Percentiles rank a stretch among this genome's conserved stretches.
phyloP scores from a whole-genome alignment of 1,140 invertebrate genomes.

The Eupristina koningsbergeri region DNA sequence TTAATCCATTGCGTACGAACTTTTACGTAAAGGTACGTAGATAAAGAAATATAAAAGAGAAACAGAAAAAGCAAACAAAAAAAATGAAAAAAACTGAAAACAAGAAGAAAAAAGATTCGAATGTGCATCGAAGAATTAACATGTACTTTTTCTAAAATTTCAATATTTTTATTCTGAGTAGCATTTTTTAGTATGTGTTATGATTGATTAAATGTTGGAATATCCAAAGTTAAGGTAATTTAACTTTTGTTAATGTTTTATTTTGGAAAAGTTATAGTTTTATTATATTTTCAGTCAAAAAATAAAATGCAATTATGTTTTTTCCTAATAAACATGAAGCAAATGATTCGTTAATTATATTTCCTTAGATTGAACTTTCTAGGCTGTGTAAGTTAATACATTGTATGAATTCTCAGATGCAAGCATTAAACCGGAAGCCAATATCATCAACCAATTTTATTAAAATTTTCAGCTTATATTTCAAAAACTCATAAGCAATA shows the following conservation, averaged over 20 bases:
- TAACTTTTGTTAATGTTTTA: background rate
- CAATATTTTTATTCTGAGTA: background rate
- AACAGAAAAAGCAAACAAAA: background rate
- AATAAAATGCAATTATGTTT: background rate
- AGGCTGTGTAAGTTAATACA: background rate
- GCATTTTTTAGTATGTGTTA: background rate
- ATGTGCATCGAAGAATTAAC: background rate
- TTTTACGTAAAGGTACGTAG: background rate
- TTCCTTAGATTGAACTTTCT: background rate
- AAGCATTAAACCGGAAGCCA: background rate
- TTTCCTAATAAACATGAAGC: background rate
- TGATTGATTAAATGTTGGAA: background rate
- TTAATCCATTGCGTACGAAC: slow-evolving; percentile 26
- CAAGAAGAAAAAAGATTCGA: background rate
- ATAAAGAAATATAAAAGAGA: background rate
- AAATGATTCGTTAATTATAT: background rate
- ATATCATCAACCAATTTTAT: background rate
- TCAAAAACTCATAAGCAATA: background rate
- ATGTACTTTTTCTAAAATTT: background rate
- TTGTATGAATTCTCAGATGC: background rate
- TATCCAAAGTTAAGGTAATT: background rate
- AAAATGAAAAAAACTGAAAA: background rate
- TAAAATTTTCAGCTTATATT: background rate
- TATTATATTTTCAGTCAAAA: background rate
- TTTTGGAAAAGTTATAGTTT: background rate